Evolutionary conservation across 2,797 vertebrate genomes (phyloP).

Genomic region (Cyclura pinguis): DNA sequence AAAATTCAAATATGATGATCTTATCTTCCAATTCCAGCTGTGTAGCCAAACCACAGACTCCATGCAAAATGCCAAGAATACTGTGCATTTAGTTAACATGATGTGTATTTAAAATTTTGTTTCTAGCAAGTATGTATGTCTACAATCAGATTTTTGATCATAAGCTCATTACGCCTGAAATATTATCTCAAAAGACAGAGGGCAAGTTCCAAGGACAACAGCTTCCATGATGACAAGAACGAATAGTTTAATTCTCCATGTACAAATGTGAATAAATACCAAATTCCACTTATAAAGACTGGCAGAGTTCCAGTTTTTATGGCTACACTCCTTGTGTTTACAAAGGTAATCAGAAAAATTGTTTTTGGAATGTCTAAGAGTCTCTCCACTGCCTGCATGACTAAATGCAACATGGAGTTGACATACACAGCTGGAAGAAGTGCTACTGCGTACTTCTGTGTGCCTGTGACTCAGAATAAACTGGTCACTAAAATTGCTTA

Average conservation of each 20-base stretch:
- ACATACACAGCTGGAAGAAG: constrained; percentile 5
- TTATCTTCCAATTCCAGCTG: constrained; percentile 23
- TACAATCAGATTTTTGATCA: constrained; percentile 27
- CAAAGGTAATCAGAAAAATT: neutral
- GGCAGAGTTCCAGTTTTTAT: neutral
- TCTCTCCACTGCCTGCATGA: neutral
- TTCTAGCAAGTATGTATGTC: constrained; percentile 13
- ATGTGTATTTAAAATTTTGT: constrained; percentile 14
- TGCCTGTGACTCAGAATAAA: neutral
- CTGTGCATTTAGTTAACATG: neutral
- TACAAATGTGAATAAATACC: neutral
- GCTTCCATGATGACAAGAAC: neutral
- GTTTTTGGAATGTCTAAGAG: neutral
- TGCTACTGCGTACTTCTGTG: neutral
- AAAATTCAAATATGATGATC: constrained; percentile 11
- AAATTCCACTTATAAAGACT: constrained; percentile 19
- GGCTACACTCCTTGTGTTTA: neutral
- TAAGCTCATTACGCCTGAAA: constrained; percentile 1
- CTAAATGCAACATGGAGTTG: neutral
- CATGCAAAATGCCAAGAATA: constrained; percentile 27
- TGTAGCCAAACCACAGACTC: constrained; percentile 4
- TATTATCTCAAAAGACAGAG: neutral
- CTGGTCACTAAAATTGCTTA: neutral
- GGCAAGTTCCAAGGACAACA: neutral
- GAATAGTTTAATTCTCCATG: neutral